Evolutionary conservation across 2,113 vertebrate species (phyloP).

Genomic region (Pygoscelis antarcticus): DNA sequence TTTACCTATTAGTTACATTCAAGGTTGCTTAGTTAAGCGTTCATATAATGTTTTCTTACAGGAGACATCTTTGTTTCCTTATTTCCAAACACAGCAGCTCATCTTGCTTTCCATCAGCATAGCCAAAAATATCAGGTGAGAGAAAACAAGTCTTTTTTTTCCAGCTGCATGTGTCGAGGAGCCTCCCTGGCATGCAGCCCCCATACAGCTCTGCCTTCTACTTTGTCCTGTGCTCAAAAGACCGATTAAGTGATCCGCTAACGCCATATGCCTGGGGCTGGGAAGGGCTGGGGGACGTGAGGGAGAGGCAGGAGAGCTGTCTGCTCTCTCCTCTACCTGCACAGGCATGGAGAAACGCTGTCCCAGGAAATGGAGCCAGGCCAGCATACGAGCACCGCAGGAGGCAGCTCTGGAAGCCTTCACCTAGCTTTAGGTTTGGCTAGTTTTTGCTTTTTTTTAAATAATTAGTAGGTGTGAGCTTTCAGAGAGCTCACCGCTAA

Average conservation of each 20-base stretch:
- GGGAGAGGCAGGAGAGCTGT: not conserved
- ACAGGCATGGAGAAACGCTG: not conserved
- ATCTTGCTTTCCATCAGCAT: slow-evolving; percentile 47
- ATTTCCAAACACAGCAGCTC: slow-evolving; percentile 51
- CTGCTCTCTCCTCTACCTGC: not conserved
- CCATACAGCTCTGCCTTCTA: not conserved
- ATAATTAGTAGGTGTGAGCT: not conserved
- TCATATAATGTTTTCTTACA: slow-evolving; percentile 66
- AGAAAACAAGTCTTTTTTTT: slow-evolving; percentile 39
- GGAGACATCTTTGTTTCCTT: slow-evolving; percentile 64
- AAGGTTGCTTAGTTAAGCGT: slow-evolving; percentile 28
- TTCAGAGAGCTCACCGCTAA: not conserved
- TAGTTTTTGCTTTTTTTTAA: not conserved
- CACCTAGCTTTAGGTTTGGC: not conserved
- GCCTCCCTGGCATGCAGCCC: slow-evolving; percentile 5
- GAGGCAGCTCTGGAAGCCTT: not conserved
- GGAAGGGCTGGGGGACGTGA: not conserved
- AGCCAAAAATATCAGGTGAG: slow-evolving; percentile 52
- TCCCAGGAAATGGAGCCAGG: not conserved
- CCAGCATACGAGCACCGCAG: not conserved
- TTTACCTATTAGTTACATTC: slow-evolving; percentile 13
- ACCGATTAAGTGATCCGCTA: not conserved
- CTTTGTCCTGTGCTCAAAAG: slow-evolving; percentile 47
- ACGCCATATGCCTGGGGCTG: not conserved
- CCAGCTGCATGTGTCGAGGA: slow-evolving; percentile 7